Conservation (phyloP, 2,888 invertebrate genomes). For the Troides helena region DNA sequence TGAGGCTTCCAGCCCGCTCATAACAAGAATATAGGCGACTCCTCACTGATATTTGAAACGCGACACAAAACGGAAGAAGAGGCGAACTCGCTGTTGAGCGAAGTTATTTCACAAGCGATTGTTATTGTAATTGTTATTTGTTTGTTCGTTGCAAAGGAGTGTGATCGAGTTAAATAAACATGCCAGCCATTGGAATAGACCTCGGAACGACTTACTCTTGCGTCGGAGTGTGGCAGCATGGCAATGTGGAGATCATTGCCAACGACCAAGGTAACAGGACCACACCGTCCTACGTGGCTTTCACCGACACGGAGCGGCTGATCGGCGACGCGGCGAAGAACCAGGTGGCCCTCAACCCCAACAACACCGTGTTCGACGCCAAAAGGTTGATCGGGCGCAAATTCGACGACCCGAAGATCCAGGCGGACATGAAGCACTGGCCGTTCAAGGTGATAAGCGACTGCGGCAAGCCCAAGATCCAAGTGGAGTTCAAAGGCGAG, state of each 20-base stretch:
- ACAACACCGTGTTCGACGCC: slow-evolving; percentile 87
- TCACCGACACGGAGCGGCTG: slow-evolving; percentile 90
- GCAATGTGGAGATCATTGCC: slow-evolving; percentile 84
- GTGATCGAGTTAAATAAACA: slow-evolving; percentile 34
- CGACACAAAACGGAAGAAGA: slow-evolving; percentile 23
- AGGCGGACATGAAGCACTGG: slow-evolving; percentile 88
- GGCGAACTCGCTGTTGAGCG: slow-evolving; percentile 25
- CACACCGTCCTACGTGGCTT: slow-evolving; percentile 93
- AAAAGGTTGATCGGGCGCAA: slow-evolving; percentile 91
- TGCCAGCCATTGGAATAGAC: slow-evolving; percentile 79
- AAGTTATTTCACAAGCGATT: slow-evolving; percentile 25
- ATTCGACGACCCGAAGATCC: slow-evolving; percentile 84
- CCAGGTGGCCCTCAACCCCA: slow-evolving; percentile 88
- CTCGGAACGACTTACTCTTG: slow-evolving; percentile 87
- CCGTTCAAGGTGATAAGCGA: slow-evolving; percentile 84
- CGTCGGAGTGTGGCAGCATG: slow-evolving; percentile 62
- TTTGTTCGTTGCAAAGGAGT: too few relatives aligned
- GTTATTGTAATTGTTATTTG: not conserved
- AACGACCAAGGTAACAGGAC: slow-evolving; percentile 94
- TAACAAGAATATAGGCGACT: too few relatives aligned
- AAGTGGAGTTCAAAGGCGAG: slow-evolving; percentile 81
- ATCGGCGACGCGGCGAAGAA: slow-evolving; percentile 94
- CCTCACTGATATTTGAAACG: slow-evolving; percentile 27
- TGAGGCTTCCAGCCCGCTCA: too few relatives aligned
- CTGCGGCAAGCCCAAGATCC: slow-evolving; percentile 81